phyloP scores from a whole-genome alignment of 1,140 invertebrate species.

The Elymnias hypermnestra region DNA sequence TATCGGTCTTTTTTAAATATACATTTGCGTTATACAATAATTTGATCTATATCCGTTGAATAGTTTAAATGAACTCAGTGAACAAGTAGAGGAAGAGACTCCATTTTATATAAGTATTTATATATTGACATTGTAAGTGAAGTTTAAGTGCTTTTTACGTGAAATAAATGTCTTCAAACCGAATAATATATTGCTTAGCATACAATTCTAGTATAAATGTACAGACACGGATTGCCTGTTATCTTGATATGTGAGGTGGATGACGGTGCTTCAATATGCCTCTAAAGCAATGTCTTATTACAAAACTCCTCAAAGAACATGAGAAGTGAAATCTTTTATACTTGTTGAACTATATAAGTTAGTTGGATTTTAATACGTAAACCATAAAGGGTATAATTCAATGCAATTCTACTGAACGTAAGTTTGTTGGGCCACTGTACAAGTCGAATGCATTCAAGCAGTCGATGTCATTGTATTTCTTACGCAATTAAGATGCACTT shows the following conservation, averaged over 20 bases:
- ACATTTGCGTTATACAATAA: too few relatives aligned
- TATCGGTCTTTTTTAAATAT: too few relatives aligned
- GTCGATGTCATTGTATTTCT: slow-evolving; percentile 36
- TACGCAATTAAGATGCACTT: slow-evolving; percentile 54
- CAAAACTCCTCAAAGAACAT: slow-evolving; percentile 14
- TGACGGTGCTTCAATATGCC: slow-evolving; percentile 11
- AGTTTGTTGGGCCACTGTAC: slow-evolving; percentile 9
- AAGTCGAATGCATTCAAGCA: slow-evolving; percentile 15
- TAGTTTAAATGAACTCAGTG: too few relatives aligned
- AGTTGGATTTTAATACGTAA: background rate
- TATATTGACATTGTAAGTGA: too few relatives aligned
- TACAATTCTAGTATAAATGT: too few relatives aligned
- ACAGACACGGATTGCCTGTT: background rate
- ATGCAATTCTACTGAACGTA: too few relatives aligned
- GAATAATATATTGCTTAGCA: too few relatives aligned
- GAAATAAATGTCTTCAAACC: too few relatives aligned
- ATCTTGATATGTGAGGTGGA: background rate
- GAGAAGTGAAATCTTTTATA: slow-evolving; percentile 9
- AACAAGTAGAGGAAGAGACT: too few relatives aligned
- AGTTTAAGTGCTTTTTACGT: too few relatives aligned
- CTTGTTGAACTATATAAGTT: background rate
- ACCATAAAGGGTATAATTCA: slow-evolving; percentile 1
- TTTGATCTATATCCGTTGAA: too few relatives aligned
- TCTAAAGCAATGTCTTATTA: slow-evolving; percentile 14
- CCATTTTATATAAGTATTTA: too few relatives aligned